These are phyloP conservation scores for Nipponacmea schrenckii DNA, from an alignment of 2,888 invertebrate genomes.

Conservation along the genomic window DNA sequence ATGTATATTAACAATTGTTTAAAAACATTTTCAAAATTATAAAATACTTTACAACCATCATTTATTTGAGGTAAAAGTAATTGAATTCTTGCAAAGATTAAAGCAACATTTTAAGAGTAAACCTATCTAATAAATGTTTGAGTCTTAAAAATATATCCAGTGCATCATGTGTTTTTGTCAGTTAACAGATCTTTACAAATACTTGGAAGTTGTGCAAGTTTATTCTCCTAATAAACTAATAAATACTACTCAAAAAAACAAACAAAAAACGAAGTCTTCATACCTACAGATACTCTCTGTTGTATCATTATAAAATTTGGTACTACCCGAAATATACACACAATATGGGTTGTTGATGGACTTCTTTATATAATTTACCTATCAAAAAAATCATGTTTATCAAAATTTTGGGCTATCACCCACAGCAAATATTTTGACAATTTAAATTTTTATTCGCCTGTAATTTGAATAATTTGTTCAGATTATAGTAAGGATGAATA, in stretches of 20 bases:
- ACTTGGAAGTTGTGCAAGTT: too few relatives aligned
- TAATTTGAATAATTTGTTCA: conserved; percentile 17
- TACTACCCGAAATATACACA: conserved; percentile 54
- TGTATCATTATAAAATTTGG: conserved; percentile 36
- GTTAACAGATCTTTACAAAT: too few relatives aligned
- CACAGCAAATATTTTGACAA: too few relatives aligned
- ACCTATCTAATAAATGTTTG: too few relatives aligned
- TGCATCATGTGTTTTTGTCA: too few relatives aligned
- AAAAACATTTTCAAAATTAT: neutral
- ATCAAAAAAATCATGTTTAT: conserved; percentile 4
- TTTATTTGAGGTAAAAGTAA: neutral
- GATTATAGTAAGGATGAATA: conserved; percentile 12
- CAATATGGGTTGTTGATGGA: conserved; percentile 29
- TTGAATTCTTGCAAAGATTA: neutral
- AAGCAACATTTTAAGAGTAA: too few relatives aligned
- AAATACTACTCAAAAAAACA: too few relatives aligned
- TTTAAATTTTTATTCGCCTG: neutral
- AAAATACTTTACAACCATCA: neutral
- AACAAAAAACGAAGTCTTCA: neutral
- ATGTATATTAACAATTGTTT: neutral
- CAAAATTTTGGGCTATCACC: too few relatives aligned
- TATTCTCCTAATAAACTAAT: too few relatives aligned
- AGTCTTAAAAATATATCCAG: too few relatives aligned
- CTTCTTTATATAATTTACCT: conserved; percentile 39
- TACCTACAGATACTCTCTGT: conserved; percentile 53